Conservation (phyloP, 2,888 invertebrate genomes). For the Trichogramma evanescens region DNA sequence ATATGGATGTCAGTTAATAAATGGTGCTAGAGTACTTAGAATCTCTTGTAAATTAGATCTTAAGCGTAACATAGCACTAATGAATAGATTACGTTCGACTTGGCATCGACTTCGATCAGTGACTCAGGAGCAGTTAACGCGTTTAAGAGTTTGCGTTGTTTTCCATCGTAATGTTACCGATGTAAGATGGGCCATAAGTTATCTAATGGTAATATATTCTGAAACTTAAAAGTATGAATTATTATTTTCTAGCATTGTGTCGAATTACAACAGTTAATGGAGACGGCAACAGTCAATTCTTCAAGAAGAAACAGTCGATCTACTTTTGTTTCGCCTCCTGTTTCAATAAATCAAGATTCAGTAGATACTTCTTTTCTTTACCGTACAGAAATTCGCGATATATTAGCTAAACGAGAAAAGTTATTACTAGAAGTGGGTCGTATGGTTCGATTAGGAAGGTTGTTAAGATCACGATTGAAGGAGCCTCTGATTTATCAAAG, state of each 20-base stretch:
- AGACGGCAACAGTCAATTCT: conserved; percentile 46
- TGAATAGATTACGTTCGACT: conserved; percentile 55
- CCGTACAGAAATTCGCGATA: conserved; percentile 45
- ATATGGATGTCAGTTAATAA: conserved; percentile 71
- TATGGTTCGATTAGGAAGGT: conserved; percentile 63
- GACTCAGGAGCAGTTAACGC: conserved; percentile 69
- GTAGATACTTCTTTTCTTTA: too few relatives aligned
- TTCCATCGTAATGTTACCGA: conserved; percentile 60
- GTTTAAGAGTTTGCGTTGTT: conserved; percentile 67
- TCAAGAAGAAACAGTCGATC: conserved; percentile 22
- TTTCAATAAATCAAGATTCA: too few relatives aligned
- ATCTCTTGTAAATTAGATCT: conserved; percentile 62
- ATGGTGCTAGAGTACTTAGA: conserved; percentile 66
- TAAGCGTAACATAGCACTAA: conserved; percentile 54
- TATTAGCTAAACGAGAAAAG: conserved; percentile 57
- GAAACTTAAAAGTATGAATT: background rate
- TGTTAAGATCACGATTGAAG: conserved; percentile 59
- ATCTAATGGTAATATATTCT: background rate
- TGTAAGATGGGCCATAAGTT: conserved; percentile 25
- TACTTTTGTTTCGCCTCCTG: conserved; percentile 1
- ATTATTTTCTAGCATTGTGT: conserved; percentile 51
- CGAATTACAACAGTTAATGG: conserved; percentile 56
- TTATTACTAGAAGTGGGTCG: conserved; percentile 65
- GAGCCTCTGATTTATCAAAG: conserved; percentile 52
- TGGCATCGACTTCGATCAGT: conserved; percentile 66